Evolutionary conservation across 2,888 invertebrate species (phyloP), one percentile per base, ranked within the genome.

Genomic region (Eledona agricola): DNA sequence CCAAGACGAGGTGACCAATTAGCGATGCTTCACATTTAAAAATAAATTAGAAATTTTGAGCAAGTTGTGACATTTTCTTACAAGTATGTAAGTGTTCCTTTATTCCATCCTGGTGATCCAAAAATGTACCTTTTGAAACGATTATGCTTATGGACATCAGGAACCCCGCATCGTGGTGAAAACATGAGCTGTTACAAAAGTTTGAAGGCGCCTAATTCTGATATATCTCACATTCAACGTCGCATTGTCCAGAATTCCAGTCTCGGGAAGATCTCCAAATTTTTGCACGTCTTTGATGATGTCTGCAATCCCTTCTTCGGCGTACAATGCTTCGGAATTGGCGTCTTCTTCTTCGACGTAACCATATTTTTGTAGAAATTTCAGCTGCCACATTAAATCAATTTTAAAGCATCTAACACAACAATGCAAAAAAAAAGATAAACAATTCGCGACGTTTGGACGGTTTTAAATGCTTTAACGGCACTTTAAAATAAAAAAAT

Each of bases 311-410:
- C 87, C 83, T 42, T 80, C 79, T 59, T 83, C 79, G 1, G 85
- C 83, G 73, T 84, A 87, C 3, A 86, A 74, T 12, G 82, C 81
- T 60, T 82, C 86, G 0, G 84, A 81, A 46, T 80, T 78, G 1
- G 72, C 76, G 1, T 74, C 73, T 28, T 72, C 74, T 32, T 72
- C 66, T 43, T 79, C 79, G 31, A 89, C 72, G 72, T 90, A 89
- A 2, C 89, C 90, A 76, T 83, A 90, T 57, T 79, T 80, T 67
- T 82, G 81, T 82, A 89, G 81, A 68, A 87, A 90, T 45, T 79
- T 75, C 45, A 87, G 64, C 88, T 88, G 57, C 9, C 26, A 40
- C 5, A 11, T 31, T 12, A 10, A 22, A 32, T 32, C 5, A 5
- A 9, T 1, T 4, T 28, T 11, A n/a, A 25, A 25, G 9, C 6